A percentile compares a stretch with the other conserved stretches of the same genome.
Conservation (phyloP, 2,113 vertebrate species). For the Barnardius zonarius region DNA sequence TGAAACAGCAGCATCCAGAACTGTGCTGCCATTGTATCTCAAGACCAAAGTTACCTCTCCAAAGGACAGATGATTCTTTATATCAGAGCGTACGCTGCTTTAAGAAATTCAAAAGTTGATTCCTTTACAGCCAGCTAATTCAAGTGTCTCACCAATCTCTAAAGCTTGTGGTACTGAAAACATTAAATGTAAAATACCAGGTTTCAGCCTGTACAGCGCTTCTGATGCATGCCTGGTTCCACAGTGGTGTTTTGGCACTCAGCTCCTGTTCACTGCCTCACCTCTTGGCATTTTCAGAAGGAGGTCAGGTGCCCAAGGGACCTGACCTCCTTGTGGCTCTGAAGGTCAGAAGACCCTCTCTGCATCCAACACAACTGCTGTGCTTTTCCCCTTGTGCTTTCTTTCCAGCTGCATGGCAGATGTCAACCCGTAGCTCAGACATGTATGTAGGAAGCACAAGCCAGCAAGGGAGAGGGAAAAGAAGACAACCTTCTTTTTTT, state of each 20-base stretch:
- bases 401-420: background rate
- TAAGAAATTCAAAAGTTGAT: background rate
- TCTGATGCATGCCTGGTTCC: background rate
- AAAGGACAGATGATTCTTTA: background rate
- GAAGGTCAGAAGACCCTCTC: background rate
- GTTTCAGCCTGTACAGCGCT: fast-evolving
- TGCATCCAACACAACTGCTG: fast-evolving
- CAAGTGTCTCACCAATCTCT: background rate
- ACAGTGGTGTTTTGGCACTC: fast-evolving
- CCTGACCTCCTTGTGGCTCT: background rate
- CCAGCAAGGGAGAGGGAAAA: background rate
- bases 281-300: background rate
- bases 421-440: background rate
- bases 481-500: background rate
- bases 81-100: background rate
- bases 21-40: background rate
- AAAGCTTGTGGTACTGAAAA: background rate
- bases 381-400: background rate
- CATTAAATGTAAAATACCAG: background rate
- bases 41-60: background rate
- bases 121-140: background rate
- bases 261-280: background rate
- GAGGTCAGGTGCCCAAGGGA: background rate
- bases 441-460: background rate
- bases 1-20: background rate